phyloP scores from a whole-genome alignment of 2,113 vertebrate genomes.

The Coturnix japonica region DNA sequence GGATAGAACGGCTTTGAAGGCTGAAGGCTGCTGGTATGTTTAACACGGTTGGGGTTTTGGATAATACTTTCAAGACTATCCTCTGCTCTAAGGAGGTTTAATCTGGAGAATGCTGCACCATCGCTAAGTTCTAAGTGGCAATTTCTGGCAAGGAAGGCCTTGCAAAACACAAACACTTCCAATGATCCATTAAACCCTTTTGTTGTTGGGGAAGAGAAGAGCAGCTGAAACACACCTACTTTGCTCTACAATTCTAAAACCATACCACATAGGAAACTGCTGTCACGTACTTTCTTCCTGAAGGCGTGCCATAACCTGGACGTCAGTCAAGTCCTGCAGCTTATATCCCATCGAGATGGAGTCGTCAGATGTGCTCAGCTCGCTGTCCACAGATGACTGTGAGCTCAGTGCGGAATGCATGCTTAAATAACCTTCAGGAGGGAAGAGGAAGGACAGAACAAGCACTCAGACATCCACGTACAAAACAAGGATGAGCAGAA shows the following conservation, averaged over 20 bases:
- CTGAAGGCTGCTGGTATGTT: too few relatives aligned
- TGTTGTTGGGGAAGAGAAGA: not conserved
- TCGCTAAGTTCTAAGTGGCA: not conserved
- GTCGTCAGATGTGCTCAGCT: slow-evolving; percentile 91
- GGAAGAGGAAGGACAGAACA: not conserved
- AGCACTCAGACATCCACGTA: not conserved
- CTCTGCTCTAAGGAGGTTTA: not conserved
- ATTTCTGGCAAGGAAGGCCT: not conserved
- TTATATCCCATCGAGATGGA: slow-evolving; percentile 96
- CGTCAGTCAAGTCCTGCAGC: slow-evolving; percentile 92
- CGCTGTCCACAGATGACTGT: slow-evolving; percentile 92
- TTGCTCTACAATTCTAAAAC: not conserved
- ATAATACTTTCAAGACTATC: not conserved
- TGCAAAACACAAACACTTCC: not conserved
- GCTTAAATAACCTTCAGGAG: slow-evolving; percentile 76
- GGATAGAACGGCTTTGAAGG: too few relatives aligned
- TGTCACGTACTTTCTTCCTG: slow-evolving; percentile 89
- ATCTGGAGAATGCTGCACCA: not conserved
- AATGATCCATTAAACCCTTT: not conserved
- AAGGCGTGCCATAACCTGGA: slow-evolving; percentile 93
- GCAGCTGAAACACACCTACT: not conserved
- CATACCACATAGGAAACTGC: not conserved
- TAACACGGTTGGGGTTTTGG: not conserved
- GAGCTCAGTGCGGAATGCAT: slow-evolving; percentile 89
- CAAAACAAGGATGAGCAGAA: not conserved